Evolutionary conservation across 2,797 vertebrate genomes (phyloP), one percentile per base, ranked within the genome.

Genomic region (Sardinella longiceps): DNA sequence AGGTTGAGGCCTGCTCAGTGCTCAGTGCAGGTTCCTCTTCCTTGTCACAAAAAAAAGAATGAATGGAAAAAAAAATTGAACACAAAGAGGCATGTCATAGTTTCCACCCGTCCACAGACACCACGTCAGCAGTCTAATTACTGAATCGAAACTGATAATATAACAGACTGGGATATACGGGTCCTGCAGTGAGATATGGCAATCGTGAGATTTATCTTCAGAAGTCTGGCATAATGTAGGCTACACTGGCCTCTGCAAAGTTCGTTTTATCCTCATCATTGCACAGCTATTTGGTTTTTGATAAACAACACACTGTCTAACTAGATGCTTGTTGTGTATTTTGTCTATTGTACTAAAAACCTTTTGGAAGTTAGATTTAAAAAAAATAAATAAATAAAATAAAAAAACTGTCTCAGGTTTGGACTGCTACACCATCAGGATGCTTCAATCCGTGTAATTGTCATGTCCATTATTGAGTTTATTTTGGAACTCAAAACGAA

Each of bases 21-120:
- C 70, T 43, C 33, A 39, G 15, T 77, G 18, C 70, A 77, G 70
- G 70, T 77, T 77, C 70, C 70, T 77, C 70, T 43, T 39, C 70
- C 70, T 43, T 77, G 70, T 77, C 5, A 7, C 70, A 20, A 77
- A 77, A 70, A 39, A 70, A 6, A 37, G 1, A 11, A 20, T 77
- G 18, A 77, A 77, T 77, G 18, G 70, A 37, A 43, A 43, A 23
- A 37, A 33, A 74, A 37, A 51, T n/a, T 6, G 14, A n/a, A 43
- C 33, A 39, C 33, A 77, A 77, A 1, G 37, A 43, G 37, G 43
- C 70, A 14, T 43, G 33, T 77, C 70, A 77, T 43, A 77, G 70
- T 77, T 77, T 77, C 70, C 70, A 77, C 43, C 33, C 70, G 20
- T 74, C 66, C 33, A 74, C 15, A 20, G 37, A 23, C 66, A 37